These are phyloP conservation scores for Odocoileus hemionus DNA, from an alignment of 2,113 vertebrate genomes.

Conservation along the genomic window DNA sequence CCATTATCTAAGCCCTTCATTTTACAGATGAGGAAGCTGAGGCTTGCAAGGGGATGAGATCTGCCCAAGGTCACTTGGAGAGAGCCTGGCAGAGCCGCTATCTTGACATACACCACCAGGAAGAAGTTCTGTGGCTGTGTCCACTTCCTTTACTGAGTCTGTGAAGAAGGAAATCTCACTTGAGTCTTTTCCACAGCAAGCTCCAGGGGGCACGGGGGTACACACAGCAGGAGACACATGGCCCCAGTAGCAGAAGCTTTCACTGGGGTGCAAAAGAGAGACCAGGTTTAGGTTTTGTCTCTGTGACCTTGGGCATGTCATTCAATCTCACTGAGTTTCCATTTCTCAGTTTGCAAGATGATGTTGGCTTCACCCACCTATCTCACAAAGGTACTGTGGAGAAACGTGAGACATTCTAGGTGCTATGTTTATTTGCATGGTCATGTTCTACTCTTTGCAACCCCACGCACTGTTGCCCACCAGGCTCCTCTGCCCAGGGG, in stretches of 20 bases:
- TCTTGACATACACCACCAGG: fast-evolving
- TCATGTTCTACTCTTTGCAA: background rate
- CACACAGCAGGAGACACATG: background rate
- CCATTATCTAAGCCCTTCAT: background rate
- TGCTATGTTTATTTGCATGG: background rate
- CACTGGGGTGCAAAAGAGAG: background rate
- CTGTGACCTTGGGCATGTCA: background rate
- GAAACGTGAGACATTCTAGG: background rate
- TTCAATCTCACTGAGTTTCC: background rate
- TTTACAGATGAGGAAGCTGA: background rate
- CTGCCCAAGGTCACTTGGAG: background rate
- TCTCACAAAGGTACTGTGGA: background rate
- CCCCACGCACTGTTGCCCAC: background rate
- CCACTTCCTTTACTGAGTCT: background rate
- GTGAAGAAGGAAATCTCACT: background rate
- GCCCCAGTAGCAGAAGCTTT: background rate
- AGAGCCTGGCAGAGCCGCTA: background rate
- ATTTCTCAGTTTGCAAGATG: background rate
- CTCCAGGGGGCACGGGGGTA: fast-evolving
- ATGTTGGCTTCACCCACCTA: background rate
- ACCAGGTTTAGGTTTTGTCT: background rate
- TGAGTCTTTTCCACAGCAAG: background rate
- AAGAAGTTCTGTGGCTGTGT: background rate
- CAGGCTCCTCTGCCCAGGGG: background rate
- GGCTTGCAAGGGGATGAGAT: background rate